phyloP scores from a whole-genome alignment of 2,797 vertebrate species.

The Thripadectes ignobilis region DNA sequence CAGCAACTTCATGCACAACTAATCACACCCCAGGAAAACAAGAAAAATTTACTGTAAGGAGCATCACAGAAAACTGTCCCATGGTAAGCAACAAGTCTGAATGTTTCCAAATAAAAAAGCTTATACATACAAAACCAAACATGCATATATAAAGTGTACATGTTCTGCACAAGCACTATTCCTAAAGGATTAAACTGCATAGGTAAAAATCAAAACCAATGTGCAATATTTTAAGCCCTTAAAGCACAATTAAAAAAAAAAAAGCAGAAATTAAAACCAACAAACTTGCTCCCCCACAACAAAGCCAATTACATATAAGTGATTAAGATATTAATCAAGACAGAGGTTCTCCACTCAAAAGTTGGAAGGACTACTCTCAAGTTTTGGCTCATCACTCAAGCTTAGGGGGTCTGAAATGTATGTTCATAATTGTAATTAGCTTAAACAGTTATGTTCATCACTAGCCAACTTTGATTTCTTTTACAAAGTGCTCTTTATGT shows the following conservation, averaged over 20 bases:
- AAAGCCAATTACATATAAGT: constrained; percentile 50
- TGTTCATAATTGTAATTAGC: constrained; percentile 15
- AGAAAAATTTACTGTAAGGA: constrained; percentile 52
- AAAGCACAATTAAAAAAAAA: constrained; percentile 75
- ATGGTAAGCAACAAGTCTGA: constrained; percentile 71
- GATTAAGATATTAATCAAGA: constrained; percentile 66
- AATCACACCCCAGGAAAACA: constrained; percentile 32
- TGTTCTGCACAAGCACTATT: constrained; percentile 74
- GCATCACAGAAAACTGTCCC: constrained; percentile 31
- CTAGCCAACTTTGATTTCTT: constrained; percentile 70
- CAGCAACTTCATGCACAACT: not conserved
- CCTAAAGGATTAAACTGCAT: constrained; percentile 80
- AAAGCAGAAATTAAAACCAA: constrained; percentile 40
- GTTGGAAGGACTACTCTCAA: constrained; percentile 61
- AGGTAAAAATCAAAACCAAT: constrained; percentile 80
- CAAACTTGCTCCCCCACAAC: constrained; percentile 36
- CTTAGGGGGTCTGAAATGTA: constrained; percentile 65
- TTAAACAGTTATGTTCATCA: constrained; percentile 50
- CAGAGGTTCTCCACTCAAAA: constrained; percentile 66
- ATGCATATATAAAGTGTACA: constrained; percentile 80
- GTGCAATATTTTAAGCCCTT: constrained; percentile 82
- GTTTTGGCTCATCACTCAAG: constrained; percentile 60
- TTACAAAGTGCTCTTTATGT: constrained; percentile 79
- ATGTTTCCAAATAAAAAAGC: constrained; percentile 43
- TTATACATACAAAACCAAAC: constrained; percentile 60